Percentiles rank a stretch among this genome's conserved stretches.
Conservation (phyloP, 2,797 vertebrate species). For the Cynodonichthys magdalenae region DNA sequence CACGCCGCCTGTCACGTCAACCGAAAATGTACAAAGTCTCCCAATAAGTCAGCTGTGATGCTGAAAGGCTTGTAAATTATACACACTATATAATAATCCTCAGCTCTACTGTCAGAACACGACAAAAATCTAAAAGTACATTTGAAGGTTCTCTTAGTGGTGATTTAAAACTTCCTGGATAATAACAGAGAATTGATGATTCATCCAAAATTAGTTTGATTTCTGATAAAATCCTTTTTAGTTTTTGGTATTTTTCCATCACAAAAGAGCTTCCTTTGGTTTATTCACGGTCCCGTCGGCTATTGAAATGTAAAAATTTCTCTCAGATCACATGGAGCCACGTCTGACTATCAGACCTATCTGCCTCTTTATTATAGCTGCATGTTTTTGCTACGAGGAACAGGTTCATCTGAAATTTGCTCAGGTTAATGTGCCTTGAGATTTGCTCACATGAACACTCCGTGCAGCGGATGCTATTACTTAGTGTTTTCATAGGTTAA, state of each 20-base stretch:
- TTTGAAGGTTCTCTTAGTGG: too few relatives aligned
- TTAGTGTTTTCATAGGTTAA: conserved; percentile 21
- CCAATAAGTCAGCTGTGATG: not conserved
- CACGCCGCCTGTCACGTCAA: conserved; percentile 20
- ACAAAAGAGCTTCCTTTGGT: too few relatives aligned
- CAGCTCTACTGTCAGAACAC: too few relatives aligned
- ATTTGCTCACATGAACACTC: conserved; percentile 13
- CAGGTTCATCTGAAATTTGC: conserved; percentile 4
- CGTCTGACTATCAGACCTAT: conserved; percentile 10
- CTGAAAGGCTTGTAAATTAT: not conserved
- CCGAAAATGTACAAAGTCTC: not conserved
- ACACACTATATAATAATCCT: not conserved
- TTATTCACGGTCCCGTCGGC: not conserved
- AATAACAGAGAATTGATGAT: too few relatives aligned
- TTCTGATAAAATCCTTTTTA: too few relatives aligned
- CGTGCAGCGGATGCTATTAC: conserved; percentile 1
- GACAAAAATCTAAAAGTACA: too few relatives aligned
- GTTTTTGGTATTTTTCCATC: too few relatives aligned
- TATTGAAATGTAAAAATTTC: conserved; percentile 27
- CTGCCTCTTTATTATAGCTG: conserved; percentile 4
- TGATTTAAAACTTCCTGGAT: too few relatives aligned
- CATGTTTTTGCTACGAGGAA: conserved; percentile 7
- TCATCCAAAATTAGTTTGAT: too few relatives aligned
- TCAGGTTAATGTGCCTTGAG: conserved; percentile 33
- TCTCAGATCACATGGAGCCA: conserved; percentile 18